These are phyloP conservation scores for Chamaea fasciata DNA, from an alignment of 2,113 vertebrate genomes.

Conservation along the genomic window DNA sequence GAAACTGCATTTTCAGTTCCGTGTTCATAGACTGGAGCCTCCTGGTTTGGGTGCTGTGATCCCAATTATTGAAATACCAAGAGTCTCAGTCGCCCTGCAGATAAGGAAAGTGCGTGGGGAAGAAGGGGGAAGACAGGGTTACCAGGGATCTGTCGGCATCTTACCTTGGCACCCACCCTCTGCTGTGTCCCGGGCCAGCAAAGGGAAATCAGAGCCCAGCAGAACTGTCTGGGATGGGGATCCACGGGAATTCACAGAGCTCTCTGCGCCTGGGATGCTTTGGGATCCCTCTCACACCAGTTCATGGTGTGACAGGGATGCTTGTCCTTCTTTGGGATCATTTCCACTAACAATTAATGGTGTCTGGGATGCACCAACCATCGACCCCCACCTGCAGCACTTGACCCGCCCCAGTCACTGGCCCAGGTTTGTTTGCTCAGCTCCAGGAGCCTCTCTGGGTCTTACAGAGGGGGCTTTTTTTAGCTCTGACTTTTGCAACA, in stretches of 20 bases:
- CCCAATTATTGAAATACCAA: fast-evolving
- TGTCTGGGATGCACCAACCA: fast-evolving
- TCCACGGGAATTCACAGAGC: background rate
- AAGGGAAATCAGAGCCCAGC: fast-evolving
- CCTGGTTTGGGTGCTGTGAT: background rate
- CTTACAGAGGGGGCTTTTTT: background rate
- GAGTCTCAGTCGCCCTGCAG: background rate
- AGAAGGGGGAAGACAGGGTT: background rate
- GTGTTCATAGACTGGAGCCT: fast-evolving
- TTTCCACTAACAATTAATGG: fast-evolving
- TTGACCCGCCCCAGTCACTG: background rate
- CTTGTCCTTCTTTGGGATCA: no score
- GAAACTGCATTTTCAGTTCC: background rate
- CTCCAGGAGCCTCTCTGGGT: background rate
- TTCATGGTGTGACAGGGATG: fast-evolving
- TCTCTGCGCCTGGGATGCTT: background rate
- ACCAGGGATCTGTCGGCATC: background rate
- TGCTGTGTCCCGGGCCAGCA: background rate
- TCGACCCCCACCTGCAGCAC: fast-evolving
- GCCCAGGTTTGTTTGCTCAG: background rate
- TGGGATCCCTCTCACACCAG: no score
- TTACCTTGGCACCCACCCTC: background rate
- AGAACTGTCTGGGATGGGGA: background rate
- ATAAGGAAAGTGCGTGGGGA: fast-evolving
- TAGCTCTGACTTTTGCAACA: background rate